phyloP scores from a whole-genome alignment of 2,888 invertebrate genomes.

The Lasioglossum marginatum region DNA sequence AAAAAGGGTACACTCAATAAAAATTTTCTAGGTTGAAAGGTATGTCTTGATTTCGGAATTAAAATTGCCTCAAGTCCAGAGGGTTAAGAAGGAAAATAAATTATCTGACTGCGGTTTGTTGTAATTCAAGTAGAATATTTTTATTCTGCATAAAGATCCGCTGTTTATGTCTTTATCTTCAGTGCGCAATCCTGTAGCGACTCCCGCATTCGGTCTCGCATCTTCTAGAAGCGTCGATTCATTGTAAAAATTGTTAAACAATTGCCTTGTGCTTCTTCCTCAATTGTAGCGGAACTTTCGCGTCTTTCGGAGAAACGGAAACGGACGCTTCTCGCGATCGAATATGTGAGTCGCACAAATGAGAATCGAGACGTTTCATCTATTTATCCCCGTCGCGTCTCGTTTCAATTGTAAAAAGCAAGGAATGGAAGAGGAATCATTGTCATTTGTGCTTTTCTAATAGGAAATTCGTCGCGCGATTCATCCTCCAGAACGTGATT shows the following conservation, averaged over 20 bases:
- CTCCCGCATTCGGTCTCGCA: neutral
- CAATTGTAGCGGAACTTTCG: neutral
- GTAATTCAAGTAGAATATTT: too few relatives aligned
- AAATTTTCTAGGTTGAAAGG: too few relatives aligned
- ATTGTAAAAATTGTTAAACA: constrained; percentile 2
- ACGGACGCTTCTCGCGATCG: neutral
- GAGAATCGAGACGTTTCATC: constrained; percentile 20
- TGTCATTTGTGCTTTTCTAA: constrained; percentile 26
- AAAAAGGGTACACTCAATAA: too few relatives aligned
- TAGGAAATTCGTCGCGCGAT: constrained; percentile 31
- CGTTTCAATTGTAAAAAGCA: constrained; percentile 32
- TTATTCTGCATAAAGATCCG: too few relatives aligned
- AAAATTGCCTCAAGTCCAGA: too few relatives aligned
- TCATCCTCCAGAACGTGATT: constrained; percentile 47
- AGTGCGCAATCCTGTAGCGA: neutral
- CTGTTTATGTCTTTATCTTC: neutral
- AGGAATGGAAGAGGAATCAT: neutral
- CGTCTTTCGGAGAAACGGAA: neutral
- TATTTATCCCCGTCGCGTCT: constrained; percentile 15
- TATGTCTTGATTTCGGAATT: too few relatives aligned
- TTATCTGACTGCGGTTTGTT: too few relatives aligned
- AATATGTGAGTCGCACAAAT: neutral
- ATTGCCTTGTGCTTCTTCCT: neutral
- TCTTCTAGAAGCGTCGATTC: neutral
- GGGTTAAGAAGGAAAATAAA: too few relatives aligned